Conservation (phyloP, 2,888 invertebrate genomes). For the Chloroclystis v-ata region DNA sequence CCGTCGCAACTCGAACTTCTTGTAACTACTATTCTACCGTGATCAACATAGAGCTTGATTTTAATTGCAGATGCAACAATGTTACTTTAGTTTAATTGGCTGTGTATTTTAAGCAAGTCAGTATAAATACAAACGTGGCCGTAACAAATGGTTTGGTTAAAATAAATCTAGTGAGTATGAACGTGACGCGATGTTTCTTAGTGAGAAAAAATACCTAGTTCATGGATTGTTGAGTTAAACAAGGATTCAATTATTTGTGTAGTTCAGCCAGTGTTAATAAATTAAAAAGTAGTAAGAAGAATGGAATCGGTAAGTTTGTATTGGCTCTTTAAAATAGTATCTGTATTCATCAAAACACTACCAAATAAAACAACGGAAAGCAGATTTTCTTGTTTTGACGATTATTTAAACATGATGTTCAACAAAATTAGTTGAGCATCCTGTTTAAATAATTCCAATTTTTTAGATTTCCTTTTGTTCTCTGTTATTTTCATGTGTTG, state of each 20-base stretch:
- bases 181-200: neutral
- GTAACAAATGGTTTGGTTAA: conserved; percentile 27
- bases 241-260: neutral
- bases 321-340: too few species aligned
- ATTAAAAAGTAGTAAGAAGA: too few species aligned
- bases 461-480: too few species aligned
- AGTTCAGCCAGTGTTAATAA: neutral
- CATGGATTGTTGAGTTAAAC: neutral
- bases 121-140: conserved; percentile 19
- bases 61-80: conserved; percentile 19
- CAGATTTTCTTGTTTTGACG: too few species aligned
- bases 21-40: conserved; percentile 16
- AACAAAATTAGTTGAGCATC: too few species aligned
- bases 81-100: conserved; percentile 2
- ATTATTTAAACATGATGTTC: too few species aligned
- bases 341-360: too few species aligned
- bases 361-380: too few species aligned
- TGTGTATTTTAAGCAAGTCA: conserved; percentile 24
- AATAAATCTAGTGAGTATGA: conserved; percentile 4
- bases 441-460: too few species aligned
- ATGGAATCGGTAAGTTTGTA: too few species aligned
- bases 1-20: neutral
- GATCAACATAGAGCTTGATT: conserved; percentile 25
- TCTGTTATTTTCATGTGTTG: too few species aligned
- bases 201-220: neutral